Base-by-base conservation (phyloP, 2,113 vertebrate species). In the Seriola quinqueradiata region DNA sequence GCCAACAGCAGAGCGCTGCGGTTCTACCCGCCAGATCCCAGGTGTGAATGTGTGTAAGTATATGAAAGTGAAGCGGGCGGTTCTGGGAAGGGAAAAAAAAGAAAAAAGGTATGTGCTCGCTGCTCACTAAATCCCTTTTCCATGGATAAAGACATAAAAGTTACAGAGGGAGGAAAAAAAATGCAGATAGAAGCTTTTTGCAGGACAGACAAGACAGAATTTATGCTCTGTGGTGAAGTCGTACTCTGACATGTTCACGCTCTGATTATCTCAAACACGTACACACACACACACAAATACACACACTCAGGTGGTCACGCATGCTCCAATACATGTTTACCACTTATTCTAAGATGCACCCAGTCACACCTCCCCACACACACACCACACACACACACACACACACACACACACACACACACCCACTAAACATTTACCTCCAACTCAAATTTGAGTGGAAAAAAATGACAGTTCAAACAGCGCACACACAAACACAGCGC, bases 111-210 rank as follows among this genome's bases (percentile, higher is more conserved):
- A 21, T 50, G 13, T 10, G 5, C 34, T 38, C 7, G 13, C 78
- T 38, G 42, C 79, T 67, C 44, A 3, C 36, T 38, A 79, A 88
- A 89, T 79, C 81, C 67, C 28, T 28, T 90, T 74, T 75, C 75
- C 75, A 67, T 40, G 83, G 83, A 83, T 87, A 64, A 72, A 88
- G 71, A 86, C 67, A 72, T 68, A 81, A 86, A 90, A 84, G 83
- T 85, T 70, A 68, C 32, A 70, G 50, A 23, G 19, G 25, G n/a
- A 21, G 10, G 19, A 38, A 28, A 68, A 79, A 68, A 79, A 64
- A 48, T 19, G 60, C 25, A 66, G 68, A 75, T 54, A 21, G 52
- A 73, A 38, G 71, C 54, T 68, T 81, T 86, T 54, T 40, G 32
- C 55, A 67, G 60, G 71, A 77, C 59, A 17, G 52, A 70, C 44